Evolutionary conservation across 2,888 invertebrate species (phyloP), one percentile per base, ranked within the genome.

Genomic region (Pemphredon lugubris): DNA sequence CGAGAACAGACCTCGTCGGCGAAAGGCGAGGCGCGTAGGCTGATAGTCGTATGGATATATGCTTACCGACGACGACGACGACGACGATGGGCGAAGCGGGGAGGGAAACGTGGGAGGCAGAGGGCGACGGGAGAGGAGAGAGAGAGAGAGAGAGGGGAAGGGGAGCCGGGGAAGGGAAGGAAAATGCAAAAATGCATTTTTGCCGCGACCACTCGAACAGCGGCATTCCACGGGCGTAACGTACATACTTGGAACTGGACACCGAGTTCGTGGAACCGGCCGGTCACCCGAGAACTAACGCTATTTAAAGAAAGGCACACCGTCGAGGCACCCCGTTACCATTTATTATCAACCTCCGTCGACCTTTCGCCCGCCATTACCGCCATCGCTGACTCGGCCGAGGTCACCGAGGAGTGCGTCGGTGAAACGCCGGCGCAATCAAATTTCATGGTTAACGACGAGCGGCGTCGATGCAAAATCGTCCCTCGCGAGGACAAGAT

Each of bases 191-290:
- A 77, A 73, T 60, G 75, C 66, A 63, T 40, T 66, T 73, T 65
- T 61, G 63, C n/a, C 59, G 73, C 42, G 58, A 20, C n/a, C 47
- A 44, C 71, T 59, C 54, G 65, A 57, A 66, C 67, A 63, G 48
- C 66, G 65, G 71, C 73, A 76, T 83, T 83, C 81, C 77, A 69
- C 74, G 68, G 76, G 66, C 77, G 76, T 83, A 82, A 69, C 74
- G 68, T 75, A 67, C 77, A 77, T 83, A 82, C 82, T 79, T 82
- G 81, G 83, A 83, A 83, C 74, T 77, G 79, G 79, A 80, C 82
- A 81, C 80, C 79, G 75, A 75, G 74, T 81, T 82, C 83, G 79
- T 75, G 79, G 81, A 83, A 83, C 76, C 76, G 77, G 81, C 79
- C 81, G 77, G 81, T 83, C 81, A 82, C 75, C 77, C 70, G 83